These are phyloP conservation scores for Acanthopleura granulata DNA, from an alignment of 2,888 invertebrate genomes.

Conservation along the genomic window DNA sequence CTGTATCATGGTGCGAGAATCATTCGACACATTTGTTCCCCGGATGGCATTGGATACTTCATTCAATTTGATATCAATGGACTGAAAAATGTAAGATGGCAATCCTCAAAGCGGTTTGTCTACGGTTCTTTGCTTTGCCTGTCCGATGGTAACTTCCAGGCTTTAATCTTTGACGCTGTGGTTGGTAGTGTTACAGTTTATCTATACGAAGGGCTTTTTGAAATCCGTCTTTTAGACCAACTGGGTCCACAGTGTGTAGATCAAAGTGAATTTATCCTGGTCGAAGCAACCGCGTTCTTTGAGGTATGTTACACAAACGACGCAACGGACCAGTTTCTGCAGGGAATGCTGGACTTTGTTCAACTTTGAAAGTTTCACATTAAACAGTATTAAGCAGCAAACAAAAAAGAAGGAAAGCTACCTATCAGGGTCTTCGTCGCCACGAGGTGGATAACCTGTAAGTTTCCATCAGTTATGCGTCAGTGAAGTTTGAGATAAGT, in stretches of 20 bases:
- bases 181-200: conserved; percentile 43
- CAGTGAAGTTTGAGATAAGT: no score
- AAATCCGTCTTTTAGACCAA: conserved; percentile 44
- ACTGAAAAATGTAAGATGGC: conserved; percentile 64
- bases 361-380: no score
- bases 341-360: conserved; percentile 61
- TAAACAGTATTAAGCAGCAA: conserved; percentile 50
- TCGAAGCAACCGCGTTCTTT: conserved; percentile 83
- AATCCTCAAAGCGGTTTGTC: conserved; percentile 76
- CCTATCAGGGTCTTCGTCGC: no score
- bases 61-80: conserved; percentile 43
- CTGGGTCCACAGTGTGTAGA: conserved; percentile 22
- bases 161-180: conserved; percentile 78
- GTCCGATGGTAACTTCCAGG: conserved; percentile 78
- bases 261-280: conserved; percentile 74
- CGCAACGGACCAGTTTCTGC: conserved; percentile 69
- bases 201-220: conserved; percentile 47
- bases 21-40: conserved; percentile 41
- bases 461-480: no score
- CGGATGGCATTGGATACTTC: conserved; percentile 46
- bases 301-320: conserved; percentile 69
- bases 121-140: conserved; percentile 82
- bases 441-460: no score
- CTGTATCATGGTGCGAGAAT: conserved; percentile 58
- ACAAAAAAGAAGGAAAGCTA: conserved; percentile 34